Conservation (phyloP, 1,140 invertebrate species). For the Ditylenchus dipsaci region DNA sequence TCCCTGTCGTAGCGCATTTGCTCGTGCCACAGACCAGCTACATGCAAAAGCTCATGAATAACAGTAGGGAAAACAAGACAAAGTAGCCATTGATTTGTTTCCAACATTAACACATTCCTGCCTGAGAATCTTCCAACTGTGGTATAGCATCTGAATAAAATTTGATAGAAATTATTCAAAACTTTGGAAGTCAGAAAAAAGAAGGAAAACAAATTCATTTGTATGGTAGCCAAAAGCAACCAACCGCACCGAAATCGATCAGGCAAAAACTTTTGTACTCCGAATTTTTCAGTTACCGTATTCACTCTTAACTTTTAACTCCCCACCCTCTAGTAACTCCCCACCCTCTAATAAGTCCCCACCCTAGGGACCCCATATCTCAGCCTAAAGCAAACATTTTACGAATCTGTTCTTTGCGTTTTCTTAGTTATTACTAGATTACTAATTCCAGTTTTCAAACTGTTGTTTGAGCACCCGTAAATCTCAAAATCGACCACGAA, state of each 20-base stretch:
- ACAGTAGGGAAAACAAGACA: constrained; percentile 38
- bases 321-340: no score
- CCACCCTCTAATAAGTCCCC: no score
- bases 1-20: constrained; percentile 51
- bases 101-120: constrained; percentile 33
- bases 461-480: no score
- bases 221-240: background rate
- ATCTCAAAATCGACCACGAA: no score
- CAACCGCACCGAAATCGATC: background rate
- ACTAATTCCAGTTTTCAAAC: no score
- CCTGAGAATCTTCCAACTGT: constrained; percentile 30
- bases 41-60: constrained; percentile 40
- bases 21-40: constrained; percentile 33
- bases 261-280: background rate
- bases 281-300: no score
- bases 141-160: constrained; percentile 25
- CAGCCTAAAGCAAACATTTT: no score
- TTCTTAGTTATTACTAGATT: no score
- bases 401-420: no score
- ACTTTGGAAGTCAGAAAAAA: background rate
- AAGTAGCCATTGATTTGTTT: constrained; percentile 32
- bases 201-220: background rate
- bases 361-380: no score
- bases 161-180: no score
- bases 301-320: no score